These are phyloP conservation scores for Acanthosepion lycidas DNA, from an alignment of 2,888 invertebrate genomes.

Conservation along the genomic window DNA sequence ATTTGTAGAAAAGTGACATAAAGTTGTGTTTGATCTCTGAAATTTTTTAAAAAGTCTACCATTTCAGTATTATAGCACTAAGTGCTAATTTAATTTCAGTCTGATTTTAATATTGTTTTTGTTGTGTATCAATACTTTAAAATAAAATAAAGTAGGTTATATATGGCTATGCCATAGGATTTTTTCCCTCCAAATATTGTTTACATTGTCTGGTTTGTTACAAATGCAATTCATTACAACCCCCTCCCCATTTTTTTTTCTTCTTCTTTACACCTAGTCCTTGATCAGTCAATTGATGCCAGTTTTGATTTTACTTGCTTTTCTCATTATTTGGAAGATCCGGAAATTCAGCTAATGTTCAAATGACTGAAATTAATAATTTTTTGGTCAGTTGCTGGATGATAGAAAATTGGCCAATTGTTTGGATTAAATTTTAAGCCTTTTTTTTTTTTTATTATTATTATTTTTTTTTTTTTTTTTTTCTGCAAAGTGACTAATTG, in stretches of 20 bases:
- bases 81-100: neutral
- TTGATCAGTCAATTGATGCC: neutral
- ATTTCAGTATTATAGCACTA: conserved; percentile 15
- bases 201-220: neutral
- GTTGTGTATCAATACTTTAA: neutral
- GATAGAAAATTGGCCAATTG: neutral
- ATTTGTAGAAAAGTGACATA: neutral
- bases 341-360: too few species aligned
- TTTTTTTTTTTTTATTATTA: neutral
- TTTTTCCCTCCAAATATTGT: neutral
- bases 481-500: neutral
- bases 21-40: neutral
- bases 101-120: neutral
- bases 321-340: neutral
- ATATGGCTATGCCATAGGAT: neutral
- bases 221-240: neutral
- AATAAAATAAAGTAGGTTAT: neutral
- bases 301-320: neutral
- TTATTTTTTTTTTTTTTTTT: neutral
- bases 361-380: neutral
- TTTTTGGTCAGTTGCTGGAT: neutral
- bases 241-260: neutral
- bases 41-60: neutral
- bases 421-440: neutral
- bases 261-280: neutral